Evolutionary conservation across 2,888 invertebrate species (phyloP).

Genomic region (Eupithecia insigniata): DNA sequence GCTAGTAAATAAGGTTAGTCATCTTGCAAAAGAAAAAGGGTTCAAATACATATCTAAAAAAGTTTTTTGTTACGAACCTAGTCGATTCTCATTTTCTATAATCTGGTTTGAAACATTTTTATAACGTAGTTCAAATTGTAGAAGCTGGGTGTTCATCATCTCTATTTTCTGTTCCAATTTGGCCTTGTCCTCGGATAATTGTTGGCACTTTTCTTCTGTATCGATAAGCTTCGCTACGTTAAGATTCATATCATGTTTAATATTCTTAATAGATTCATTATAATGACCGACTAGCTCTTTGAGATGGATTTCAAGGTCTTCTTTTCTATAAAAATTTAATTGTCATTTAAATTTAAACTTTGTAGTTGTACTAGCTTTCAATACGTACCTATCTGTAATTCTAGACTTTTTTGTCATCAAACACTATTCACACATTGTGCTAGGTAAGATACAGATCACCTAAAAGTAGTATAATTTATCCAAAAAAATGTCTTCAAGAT

Average conservation of each 20-base stretch:
- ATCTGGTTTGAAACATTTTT: conserved; percentile 54
- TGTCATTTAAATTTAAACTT: background rate
- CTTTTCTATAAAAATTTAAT: conserved; percentile 60
- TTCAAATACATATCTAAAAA: background rate
- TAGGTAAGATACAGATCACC: background rate
- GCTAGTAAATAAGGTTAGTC: background rate
- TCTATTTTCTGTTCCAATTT: conserved; percentile 58
- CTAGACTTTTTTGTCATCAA: background rate
- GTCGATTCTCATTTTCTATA: conserved; percentile 50
- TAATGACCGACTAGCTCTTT: conserved; percentile 63
- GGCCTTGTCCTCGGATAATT: conserved; percentile 58
- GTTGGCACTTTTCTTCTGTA: conserved; percentile 64
- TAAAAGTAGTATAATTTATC: background rate
- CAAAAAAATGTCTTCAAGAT: background rate
- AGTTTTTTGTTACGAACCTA: conserved; percentile 48
- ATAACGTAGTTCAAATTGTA: conserved; percentile 58
- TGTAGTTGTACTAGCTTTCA: background rate
- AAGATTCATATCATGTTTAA: conserved; percentile 61
- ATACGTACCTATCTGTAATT: background rate
- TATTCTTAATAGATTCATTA: conserved; percentile 61
- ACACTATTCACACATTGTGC: background rate
- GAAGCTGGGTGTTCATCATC: conserved; percentile 55
- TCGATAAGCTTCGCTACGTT: conserved; percentile 63
- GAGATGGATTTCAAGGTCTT: conserved; percentile 68
- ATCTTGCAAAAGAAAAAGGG: background rate